A percentile compares a stretch with the other conserved stretches of the same genome.
Evolutionary conservation across 2,888 invertebrate species (phyloP).

Genomic region (Lymantria dispar): DNA sequence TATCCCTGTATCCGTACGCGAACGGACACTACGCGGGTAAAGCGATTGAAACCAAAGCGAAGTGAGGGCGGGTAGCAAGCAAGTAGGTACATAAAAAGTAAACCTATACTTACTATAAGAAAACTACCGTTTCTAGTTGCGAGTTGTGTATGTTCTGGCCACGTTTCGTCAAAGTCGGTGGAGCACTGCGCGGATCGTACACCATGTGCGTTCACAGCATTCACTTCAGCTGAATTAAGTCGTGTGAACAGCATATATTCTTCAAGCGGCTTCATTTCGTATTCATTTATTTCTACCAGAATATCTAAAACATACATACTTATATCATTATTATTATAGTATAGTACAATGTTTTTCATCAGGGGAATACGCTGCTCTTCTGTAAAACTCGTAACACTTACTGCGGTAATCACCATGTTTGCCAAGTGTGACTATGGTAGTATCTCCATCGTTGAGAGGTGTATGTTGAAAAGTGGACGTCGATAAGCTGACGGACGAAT

Average conservation of each 20-base stretch:
- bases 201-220: constrained; percentile 93
- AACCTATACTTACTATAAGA: constrained; percentile 52
- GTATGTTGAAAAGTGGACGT: no score
- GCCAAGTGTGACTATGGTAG: no score
- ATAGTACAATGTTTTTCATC: no score
- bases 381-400: no score
- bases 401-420: no score
- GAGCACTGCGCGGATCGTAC: constrained; percentile 94
- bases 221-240: constrained; percentile 91
- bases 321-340: neutral
- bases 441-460: no score
- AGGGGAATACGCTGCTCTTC: no score
- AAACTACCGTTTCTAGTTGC: constrained; percentile 72
- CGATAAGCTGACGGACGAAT: no score
- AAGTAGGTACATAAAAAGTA: neutral
- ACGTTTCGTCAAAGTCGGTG: constrained; percentile 86
- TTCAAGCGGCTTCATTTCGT: constrained; percentile 92
- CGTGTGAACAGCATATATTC: constrained; percentile 96
- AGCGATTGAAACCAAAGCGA: no score
- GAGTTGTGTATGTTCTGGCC: constrained; percentile 69
- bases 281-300: constrained; percentile 91
- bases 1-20: no score
- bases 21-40: no score
- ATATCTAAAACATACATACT: constrained; percentile 85
- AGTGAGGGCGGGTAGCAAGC: no score